phyloP scores from a whole-genome alignment of 2,888 invertebrate species.

The Cosmopolites sordidus region DNA sequence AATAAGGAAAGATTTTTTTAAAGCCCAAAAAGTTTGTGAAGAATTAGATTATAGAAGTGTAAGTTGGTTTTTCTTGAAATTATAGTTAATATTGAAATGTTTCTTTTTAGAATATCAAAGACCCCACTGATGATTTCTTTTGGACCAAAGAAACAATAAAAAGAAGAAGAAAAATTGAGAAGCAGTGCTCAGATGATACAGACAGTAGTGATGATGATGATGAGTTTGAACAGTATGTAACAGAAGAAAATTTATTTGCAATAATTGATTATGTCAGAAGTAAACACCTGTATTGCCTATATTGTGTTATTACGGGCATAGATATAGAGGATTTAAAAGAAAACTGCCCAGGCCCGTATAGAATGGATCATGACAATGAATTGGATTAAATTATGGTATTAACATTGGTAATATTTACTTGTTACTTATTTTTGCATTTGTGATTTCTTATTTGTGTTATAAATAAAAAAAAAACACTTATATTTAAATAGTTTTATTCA shows the following conservation, averaged over 20 bases:
- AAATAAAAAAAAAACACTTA: conserved; percentile 9
- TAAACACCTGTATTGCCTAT: conserved; percentile 72
- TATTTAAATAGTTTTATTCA: not conserved
- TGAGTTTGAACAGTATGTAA: conserved; percentile 37
- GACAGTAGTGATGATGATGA: conserved; percentile 38
- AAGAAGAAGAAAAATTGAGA: conserved; percentile 36
- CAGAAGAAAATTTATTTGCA: conserved; percentile 43
- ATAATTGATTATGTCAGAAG: conserved; percentile 58
- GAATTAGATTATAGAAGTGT: conserved; percentile 55
- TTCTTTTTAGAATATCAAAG: conserved; percentile 47
- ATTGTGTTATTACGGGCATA: conserved; percentile 69
- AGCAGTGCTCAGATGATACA: conserved; percentile 36
- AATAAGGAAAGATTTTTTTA: conserved; percentile 41
- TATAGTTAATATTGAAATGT: conserved; percentile 3
- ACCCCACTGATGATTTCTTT: conserved; percentile 57
- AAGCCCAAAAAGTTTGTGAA: conserved; percentile 54
- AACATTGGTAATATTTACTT: conserved; percentile 10
- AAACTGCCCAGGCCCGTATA: conserved; percentile 63
- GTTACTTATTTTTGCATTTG: conserved; percentile 24
- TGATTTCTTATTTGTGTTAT: conserved; percentile 21
- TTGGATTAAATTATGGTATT: conserved; percentile 26
- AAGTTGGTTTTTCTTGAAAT: conserved; percentile 31
- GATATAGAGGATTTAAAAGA: conserved; percentile 57
- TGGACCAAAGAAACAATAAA: conserved; percentile 51
- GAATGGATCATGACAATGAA: conserved; percentile 56